Percentiles rank a stretch among this genome's conserved stretches.
Conservation (phyloP, 2,797 vertebrate genomes). For the Mergus octosetaceus region DNA sequence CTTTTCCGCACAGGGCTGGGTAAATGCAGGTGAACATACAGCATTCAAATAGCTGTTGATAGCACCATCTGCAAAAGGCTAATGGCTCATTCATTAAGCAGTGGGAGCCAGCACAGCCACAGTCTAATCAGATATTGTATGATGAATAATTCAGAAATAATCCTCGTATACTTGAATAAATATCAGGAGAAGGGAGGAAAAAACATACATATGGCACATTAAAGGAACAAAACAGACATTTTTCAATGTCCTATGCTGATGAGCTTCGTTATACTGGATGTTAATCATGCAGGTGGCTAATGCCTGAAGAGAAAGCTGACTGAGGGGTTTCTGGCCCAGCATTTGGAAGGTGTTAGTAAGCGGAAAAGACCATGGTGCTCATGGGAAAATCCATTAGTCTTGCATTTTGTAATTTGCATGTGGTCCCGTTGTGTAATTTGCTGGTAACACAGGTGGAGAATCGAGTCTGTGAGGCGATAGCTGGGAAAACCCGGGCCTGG, state of each 20-base stretch:
- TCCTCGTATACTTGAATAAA: constrained; percentile 39
- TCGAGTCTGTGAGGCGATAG: neutral
- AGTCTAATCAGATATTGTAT: constrained; percentile 21
- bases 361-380: neutral
- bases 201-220: neutral
- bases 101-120: neutral
- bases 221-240: constrained; percentile 11
- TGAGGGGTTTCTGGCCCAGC: neutral
- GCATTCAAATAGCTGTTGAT: constrained; percentile 30
- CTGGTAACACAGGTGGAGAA: neutral
- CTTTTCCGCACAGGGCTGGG: neutral
- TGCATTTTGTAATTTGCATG: accelerated
- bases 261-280: constrained; percentile 13
- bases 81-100: constrained; percentile 59
- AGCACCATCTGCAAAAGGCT: constrained; percentile 59
- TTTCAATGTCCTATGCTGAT: constrained; percentile 23
- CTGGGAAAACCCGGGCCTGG: neutral
- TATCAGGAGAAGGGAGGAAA: constrained; percentile 37
- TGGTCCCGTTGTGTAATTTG: neutral
- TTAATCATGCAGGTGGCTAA: constrained; percentile 26
- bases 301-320: neutral
- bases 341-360: neutral
- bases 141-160: constrained; percentile 70
- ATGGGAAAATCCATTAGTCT: neutral
- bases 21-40: constrained; percentile 27